A percentile compares a stretch with the other conserved stretches of the same genome.
phyloP scores from a whole-genome alignment of 2,888 invertebrate species.

The Fragum sueziense region DNA sequence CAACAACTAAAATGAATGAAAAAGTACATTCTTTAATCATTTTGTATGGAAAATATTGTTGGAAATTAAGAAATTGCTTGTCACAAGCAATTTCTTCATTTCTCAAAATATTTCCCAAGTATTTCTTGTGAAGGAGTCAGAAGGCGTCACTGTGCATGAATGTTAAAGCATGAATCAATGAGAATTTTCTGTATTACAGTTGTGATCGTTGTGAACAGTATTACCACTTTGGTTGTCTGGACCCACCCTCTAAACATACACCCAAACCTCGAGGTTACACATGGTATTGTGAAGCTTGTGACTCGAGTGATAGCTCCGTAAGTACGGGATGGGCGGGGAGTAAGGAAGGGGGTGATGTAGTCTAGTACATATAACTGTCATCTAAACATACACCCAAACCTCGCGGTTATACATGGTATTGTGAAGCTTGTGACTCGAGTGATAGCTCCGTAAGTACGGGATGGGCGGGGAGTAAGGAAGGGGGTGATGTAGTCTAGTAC shows the following conservation, averaged over 20 bases:
- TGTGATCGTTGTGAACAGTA: conserved; percentile 95
- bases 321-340: too few relatives aligned
- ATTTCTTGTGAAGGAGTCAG: too few relatives aligned
- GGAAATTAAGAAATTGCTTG: not conserved
- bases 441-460: conserved; percentile 62
- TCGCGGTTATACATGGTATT: conserved; percentile 97
- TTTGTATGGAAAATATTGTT: too few relatives aligned
- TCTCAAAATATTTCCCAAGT: too few relatives aligned
- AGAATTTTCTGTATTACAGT: conserved; percentile 83
- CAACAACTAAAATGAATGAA: too few relatives aligned
- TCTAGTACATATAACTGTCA: too few relatives aligned
- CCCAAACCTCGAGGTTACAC: conserved; percentile 96
- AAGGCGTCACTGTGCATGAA: too few relatives aligned
- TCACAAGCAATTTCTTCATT: not conserved
- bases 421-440: conserved; percentile 92
- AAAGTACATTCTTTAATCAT: too few relatives aligned
- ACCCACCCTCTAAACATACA: conserved; percentile 96
- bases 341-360: too few relatives aligned
- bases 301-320: conserved; percentile 81
- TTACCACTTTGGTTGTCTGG: conserved; percentile 96
- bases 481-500: too few relatives aligned
- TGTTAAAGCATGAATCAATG: too few relatives aligned
- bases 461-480: too few relatives aligned
- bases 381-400: conserved; percentile 96
- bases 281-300: conserved; percentile 98